Evolutionary conservation across 2,888 invertebrate genomes (phyloP), one percentile per base, ranked within the genome.

Genomic region (Adelphocoris suturalis): DNA sequence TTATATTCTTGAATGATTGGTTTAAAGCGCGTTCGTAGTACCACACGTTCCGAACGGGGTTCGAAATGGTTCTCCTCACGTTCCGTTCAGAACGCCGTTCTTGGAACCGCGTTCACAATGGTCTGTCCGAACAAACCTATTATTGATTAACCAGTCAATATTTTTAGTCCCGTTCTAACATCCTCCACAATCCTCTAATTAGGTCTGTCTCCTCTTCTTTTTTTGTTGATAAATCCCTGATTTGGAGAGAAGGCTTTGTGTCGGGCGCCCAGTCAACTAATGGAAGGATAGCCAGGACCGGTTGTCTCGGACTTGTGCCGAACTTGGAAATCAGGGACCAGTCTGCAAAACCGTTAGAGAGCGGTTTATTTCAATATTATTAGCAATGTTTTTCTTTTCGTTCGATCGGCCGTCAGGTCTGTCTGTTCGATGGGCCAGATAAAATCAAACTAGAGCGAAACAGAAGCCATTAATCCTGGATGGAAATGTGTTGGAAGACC

Each of bases 381-480:
- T 68, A 68, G 68, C 68, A 68, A 68, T 68, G 68, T 5, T 68
- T 1, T 68, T 68, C 68, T 68, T 68, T 68, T 68, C 23, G 23
- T 68, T 68, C 68, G 19, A 68, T 68, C 68, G 19, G 19, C 68
- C 0, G 52, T 52, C 52, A 52, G 52, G 52, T 52, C 23, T 68
- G 68, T 68, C 68, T 23, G 68, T 68, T 27, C 68, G 68, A 68
- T 11, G 23, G 68, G 68, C 19, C 68, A 68, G 68, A 68, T 68
- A 68, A 68, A 68, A 68, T 68, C 68, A 23, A 68, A 68, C 68
- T 68, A 68, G 68, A 68, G 68, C 68, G 68, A 68, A 68, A 68
- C 68, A 23, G 23, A 68, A 23, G 19, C 11, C 68, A 68, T 68
- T 68, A 68, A 68, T 68, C 68, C 27, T 19, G 68, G 19, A 23